Evolutionary conservation across 2,888 invertebrate genomes (phyloP).

Genomic region (Cosmorhoe ocellata): DNA sequence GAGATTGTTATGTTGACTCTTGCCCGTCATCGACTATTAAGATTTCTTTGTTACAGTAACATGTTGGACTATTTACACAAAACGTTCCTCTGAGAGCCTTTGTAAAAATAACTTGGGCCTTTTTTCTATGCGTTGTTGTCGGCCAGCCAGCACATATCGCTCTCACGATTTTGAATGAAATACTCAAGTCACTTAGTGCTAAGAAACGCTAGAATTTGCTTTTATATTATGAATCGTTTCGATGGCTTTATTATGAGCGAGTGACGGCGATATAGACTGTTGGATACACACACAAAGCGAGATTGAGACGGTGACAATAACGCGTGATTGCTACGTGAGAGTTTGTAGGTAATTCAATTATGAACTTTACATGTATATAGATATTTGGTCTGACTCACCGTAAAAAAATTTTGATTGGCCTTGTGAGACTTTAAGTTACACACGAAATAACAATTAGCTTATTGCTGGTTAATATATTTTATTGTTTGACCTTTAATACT

Average conservation of each 20-base stretch:
- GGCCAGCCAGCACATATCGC: conserved; percentile 69
- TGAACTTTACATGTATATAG: conserved; percentile 48
- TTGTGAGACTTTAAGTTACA: conserved; percentile 41
- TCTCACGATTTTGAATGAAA: conserved; percentile 78
- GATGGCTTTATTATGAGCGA: conserved; percentile 76
- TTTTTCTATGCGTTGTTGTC: conserved; percentile 61
- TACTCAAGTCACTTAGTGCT: conserved; percentile 73
- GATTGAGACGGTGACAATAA: conserved; percentile 74
- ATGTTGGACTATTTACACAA: conserved; percentile 82
- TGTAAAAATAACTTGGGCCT: conserved; percentile 70
- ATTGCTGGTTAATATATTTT: conserved; percentile 4
- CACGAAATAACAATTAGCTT: conserved; percentile 13
- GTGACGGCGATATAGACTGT: conserved; percentile 67
- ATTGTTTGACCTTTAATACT: conserved; percentile 12
- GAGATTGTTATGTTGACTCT: conserved; percentile 79
- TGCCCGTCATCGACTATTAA: conserved; percentile 81
- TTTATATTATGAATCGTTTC: conserved; percentile 70
- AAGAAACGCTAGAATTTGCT: conserved; percentile 77
- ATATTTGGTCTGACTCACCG: conserved; percentile 59
- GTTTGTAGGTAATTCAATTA: conserved; percentile 74
- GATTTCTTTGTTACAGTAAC: conserved; percentile 81
- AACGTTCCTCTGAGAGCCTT: conserved; percentile 72
- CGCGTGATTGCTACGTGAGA: conserved; percentile 74
- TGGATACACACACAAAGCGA: conserved; percentile 64
- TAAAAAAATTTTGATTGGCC: conserved; percentile 66